Base-by-base conservation (phyloP, 2,113 vertebrate species). In the Hiodon alosoides region DNA sequence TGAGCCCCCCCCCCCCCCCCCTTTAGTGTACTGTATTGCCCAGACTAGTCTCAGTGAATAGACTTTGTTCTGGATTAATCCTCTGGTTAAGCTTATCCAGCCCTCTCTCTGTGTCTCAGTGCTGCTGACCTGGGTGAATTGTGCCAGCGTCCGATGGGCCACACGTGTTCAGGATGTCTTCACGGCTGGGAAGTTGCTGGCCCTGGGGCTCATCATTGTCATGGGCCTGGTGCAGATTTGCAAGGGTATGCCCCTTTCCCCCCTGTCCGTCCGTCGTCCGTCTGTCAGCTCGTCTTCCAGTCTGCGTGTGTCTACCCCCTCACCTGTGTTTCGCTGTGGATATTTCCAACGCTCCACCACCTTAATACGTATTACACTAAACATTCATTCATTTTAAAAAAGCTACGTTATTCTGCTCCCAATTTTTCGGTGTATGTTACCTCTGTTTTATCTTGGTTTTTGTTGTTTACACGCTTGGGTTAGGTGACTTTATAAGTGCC, bases 71-170 rank as follows among this genome's bases (percentile, higher is more conserved):
- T 59, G 3, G 3, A 8, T 31, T 46, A 31, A 5, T 31, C 8
- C 3, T 13, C 4, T 4, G 61, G 16, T 6, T 51, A 52, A 8
- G 6, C 3, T 7, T 5, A 2, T 4, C 16, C 61, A 7, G 4
- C 16, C 13, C 71, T 13, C 10, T 77, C 7, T 46, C 16, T 75
- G 57, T 58, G 7, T n/a, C 64, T 0, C 79, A 94, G 92, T 94
- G 84, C 79, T 94, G 52, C 80, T 94, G 81, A 95, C 93, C 0
- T 94, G 93, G 92, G 88, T 94, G 81, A 94, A 93, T 85, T 94
- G 92, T 78, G 66, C 84, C 85, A 95, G 92, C 46, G 93, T 94
- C 68, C 89, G 91, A 50, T 94, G 90, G 93, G 93, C 93, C 9
- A 93, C 91, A 0, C 84, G 87, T 0, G 88, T 91, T 48, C 94